Percentiles rank a stretch among this genome's conserved stretches.
phyloP scores from a whole-genome alignment of 2,113 vertebrate species.

The Phrynosoma platyrhinos region DNA sequence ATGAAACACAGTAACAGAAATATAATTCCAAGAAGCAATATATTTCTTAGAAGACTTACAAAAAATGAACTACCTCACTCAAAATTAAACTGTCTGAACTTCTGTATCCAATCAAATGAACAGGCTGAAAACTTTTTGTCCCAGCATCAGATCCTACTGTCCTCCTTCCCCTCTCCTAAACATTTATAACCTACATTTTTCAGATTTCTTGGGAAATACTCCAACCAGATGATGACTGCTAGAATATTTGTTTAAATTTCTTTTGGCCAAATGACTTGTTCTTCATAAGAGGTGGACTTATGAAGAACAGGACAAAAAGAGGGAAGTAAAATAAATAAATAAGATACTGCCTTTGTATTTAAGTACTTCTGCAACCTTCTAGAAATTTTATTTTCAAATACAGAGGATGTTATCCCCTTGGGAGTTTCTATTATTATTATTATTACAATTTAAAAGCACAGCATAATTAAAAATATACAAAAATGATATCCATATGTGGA shows the following conservation, averaged over 20 bases:
- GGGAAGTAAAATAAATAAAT: background rate
- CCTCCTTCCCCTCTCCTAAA: background rate
- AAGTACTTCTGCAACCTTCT: background rate
- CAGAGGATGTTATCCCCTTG: background rate
- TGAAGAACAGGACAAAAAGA: background rate
- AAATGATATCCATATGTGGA: no score
- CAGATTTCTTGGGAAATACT: background rate
- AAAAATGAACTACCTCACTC: conserved; percentile 8
- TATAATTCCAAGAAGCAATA: background rate
- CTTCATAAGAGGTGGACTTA: no score
- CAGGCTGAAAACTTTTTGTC: background rate
- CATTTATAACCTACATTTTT: background rate
- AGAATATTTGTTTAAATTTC: background rate
- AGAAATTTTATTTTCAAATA: background rate
- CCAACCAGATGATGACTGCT: background rate
- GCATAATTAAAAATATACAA: no score
- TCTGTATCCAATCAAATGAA: background rate
- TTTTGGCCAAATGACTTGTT: background rate
- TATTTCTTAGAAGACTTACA: background rate
- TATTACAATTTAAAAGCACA: no score
- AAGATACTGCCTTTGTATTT: background rate
- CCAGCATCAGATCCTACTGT: background rate
- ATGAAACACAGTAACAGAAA: background rate
- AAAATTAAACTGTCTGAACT: background rate
- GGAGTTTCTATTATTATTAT: no score